Conservation (phyloP, 2,113 vertebrate species). For the Ptilorrhoa leucosticta region DNA sequence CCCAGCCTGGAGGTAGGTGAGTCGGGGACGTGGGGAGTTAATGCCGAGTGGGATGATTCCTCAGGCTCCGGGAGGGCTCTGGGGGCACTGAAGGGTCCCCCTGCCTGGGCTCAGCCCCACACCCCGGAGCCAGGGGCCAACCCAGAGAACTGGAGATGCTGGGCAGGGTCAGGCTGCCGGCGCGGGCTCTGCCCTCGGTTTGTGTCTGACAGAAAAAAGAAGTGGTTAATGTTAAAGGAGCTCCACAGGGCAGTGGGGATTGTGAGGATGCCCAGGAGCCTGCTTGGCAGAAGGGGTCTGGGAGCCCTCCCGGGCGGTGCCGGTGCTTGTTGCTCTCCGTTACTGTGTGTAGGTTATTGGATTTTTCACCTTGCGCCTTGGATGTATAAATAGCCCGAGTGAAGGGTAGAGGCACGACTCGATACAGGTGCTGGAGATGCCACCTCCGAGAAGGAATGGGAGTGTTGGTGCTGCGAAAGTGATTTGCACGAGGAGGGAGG, state of each 20-base stretch:
- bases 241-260: neutral
- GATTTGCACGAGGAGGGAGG: neutral
- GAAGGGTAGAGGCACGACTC: neutral
- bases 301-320: neutral
- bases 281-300: neutral
- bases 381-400: neutral
- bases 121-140: neutral
- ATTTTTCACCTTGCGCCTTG: constrained; percentile 13
- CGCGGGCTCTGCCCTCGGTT: neutral
- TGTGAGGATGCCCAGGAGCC: neutral
- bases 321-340: neutral
- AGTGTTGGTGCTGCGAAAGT: neutral
- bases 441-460: neutral
- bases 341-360: neutral
- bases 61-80: neutral
- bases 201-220: neutral
- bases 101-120: neutral
- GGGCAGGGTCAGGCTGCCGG: neutral
- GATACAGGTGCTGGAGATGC: neutral
- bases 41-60: neutral
- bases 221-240: neutral
- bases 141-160: neutral
- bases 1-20: neutral
- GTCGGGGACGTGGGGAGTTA: neutral
- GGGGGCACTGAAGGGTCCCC: neutral